phyloP scores from a whole-genome alignment of 2,797 vertebrate species.

The Leuciscus waleckii region DNA sequence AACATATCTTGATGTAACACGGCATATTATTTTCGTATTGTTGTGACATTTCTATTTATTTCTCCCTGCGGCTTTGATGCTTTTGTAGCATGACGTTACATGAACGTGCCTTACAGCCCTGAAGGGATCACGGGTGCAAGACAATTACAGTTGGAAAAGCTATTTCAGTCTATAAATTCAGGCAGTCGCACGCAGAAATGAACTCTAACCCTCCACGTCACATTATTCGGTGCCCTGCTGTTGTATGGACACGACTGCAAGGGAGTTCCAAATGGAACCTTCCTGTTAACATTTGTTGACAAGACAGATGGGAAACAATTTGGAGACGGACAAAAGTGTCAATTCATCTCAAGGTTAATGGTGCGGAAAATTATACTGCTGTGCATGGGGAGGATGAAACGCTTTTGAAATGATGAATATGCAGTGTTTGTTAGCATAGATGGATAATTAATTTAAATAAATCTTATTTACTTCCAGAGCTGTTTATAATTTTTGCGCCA shows the following conservation, averaged over 20 bases:
- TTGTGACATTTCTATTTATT: constrained; percentile 40
- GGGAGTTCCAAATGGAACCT: constrained; percentile 37
- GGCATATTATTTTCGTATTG: neutral
- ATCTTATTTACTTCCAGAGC: constrained; percentile 56
- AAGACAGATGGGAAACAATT: constrained; percentile 78
- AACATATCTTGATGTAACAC: neutral
- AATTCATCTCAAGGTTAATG: constrained; percentile 78
- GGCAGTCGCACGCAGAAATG: constrained; percentile 8
- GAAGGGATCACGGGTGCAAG: neutral
- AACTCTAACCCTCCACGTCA: constrained; percentile 28
- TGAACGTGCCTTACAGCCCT: neutral
- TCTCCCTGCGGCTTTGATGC: constrained; percentile 1
- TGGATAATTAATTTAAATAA: constrained; percentile 61
- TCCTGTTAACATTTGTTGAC: constrained; percentile 58
- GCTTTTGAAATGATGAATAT: constrained; percentile 75
- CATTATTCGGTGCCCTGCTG: constrained; percentile 10
- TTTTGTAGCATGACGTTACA: constrained; percentile 2
- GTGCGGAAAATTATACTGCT: constrained; percentile 75
- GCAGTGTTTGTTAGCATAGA: constrained; percentile 65
- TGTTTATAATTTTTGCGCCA: constrained; percentile 50
- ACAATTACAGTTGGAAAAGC: constrained; percentile 22
- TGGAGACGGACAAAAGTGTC: constrained; percentile 74
- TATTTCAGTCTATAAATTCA: constrained; percentile 7
- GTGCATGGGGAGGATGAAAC: constrained; percentile 71
- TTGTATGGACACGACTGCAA: constrained; percentile 2